Evolutionary conservation across 2,888 invertebrate genomes (phyloP), one percentile per base, ranked within the genome.

Genomic region (Eilema sororculum): DNA sequence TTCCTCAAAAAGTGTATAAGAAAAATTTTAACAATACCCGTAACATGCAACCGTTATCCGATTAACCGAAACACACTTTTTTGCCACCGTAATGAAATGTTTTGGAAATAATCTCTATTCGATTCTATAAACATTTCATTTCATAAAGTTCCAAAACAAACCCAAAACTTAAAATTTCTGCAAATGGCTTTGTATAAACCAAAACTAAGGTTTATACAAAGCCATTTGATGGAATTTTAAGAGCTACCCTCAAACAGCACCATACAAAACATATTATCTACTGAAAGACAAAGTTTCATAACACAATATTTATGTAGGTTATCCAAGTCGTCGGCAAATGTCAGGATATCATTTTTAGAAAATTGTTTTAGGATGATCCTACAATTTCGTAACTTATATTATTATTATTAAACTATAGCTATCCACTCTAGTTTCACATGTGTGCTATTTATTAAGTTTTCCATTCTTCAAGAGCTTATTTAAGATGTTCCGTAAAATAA

Each of bases 221-320:
- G 24, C 65, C 20, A 56, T 41, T 41, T 67, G 65, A 72, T 69
- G 66, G 58, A 66, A 67, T 77, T 71, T 70, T 61, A 76, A 67
- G 68, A 41, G 56, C 28, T 56, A 30, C 22, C 22, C 60, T 52
- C 46, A 60, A 60, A 60, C 28, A 67, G 22, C 59, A 16, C 28
- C n/a, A 59, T 46, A 60, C 67, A 60, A 61, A 67, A 67, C 61
- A 52, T 61, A 61, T 67, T 67, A 41, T 16, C 41, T 41, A 56
- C 52, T 30, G 24, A 20, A 22, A 24, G 46, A 22, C 46, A 20
- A 30, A 67, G 61, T 52, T 67, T 60, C 67, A 60, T 46, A 61
- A 67, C 60, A 33, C 24, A 60, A 46, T 61, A 20, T 60, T 58
- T 60, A 58, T 22, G 16, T 16, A 25, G 58, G 16, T 2, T 46